phyloP scores from a whole-genome alignment of 2,888 invertebrate species.

The Pseudococcus longispinus region DNA sequence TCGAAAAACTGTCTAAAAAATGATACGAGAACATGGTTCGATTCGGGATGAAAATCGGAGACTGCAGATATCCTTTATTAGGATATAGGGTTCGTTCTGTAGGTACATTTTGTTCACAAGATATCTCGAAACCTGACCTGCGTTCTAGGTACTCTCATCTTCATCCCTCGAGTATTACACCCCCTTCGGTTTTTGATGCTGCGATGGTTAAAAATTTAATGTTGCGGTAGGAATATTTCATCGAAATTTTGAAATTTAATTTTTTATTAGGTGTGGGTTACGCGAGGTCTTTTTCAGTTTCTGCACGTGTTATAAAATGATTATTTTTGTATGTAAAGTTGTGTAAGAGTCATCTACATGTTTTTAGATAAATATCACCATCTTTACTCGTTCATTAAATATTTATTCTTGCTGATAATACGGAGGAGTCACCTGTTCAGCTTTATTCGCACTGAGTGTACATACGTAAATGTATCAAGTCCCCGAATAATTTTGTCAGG shows the following conservation, averaged over 20 bases:
- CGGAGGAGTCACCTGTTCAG: not conserved
- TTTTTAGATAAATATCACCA: not conserved
- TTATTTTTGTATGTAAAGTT: not conserved
- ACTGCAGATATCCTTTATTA: conserved; percentile 1
- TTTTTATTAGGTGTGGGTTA: not conserved
- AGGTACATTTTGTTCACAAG: not conserved
- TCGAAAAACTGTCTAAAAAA: not conserved
- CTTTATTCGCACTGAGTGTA: not conserved
- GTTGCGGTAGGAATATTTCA: not conserved
- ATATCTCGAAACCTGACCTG: not conserved
- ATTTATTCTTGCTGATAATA: not conserved
- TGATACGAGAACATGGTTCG: conserved; percentile 27
- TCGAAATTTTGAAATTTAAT: not conserved
- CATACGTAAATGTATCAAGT: not conserved
- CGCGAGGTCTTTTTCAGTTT: not conserved
- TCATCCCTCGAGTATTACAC: not conserved
- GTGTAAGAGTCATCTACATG: not conserved
- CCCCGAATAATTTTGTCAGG: not conserved
- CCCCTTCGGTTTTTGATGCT: not conserved
- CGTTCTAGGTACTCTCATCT: not conserved
- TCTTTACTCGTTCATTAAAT: not conserved
- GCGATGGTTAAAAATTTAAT: not conserved
- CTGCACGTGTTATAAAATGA: not conserved
- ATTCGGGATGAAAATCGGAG: conserved; percentile 4
- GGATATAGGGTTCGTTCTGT: not conserved